These are phyloP conservation scores for Cantharis lateralis DNA, from an alignment of 2,888 invertebrate genomes.

Conservation along the genomic window DNA sequence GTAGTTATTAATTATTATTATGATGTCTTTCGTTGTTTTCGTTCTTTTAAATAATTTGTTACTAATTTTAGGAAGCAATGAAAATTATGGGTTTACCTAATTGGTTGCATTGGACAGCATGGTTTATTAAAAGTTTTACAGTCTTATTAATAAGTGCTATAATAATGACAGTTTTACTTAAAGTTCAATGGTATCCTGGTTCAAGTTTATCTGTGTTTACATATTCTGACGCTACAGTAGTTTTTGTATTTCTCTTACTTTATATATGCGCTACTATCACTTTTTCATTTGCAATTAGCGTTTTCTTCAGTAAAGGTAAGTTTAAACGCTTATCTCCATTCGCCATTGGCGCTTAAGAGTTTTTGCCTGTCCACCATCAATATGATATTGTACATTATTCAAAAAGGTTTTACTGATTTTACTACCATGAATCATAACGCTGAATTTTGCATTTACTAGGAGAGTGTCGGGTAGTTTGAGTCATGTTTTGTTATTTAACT, in stretches of 20 bases:
- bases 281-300: constrained; percentile 80
- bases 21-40: too few relatives aligned
- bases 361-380: too few relatives aligned
- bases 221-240: constrained; percentile 66
- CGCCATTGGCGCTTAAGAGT: too few relatives aligned
- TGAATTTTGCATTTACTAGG: too few relatives aligned
- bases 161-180: constrained; percentile 61
- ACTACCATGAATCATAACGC: too few relatives aligned
- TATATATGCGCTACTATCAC: constrained; percentile 74
- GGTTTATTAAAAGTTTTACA: constrained; percentile 77
- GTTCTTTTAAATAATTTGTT: constrained; percentile 16
- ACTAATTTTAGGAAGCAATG: constrained; percentile 74
- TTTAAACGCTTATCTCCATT: constrained; percentile 1
- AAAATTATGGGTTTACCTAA: constrained; percentile 86
- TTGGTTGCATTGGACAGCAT: constrained; percentile 84
- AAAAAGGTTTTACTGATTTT: too few relatives aligned
- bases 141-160: constrained; percentile 65
- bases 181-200: constrained; percentile 48
- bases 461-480: too few relatives aligned
- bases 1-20: too few relatives aligned
- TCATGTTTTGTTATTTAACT: too few relatives aligned
- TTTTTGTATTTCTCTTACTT: constrained; percentile 72
- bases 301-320: constrained; percentile 78
- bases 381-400: too few relatives aligned
- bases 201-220: constrained; percentile 68